These are phyloP conservation scores for Andrena flavipes DNA, from an alignment of 2,888 invertebrate genomes.

Conservation along the genomic window DNA sequence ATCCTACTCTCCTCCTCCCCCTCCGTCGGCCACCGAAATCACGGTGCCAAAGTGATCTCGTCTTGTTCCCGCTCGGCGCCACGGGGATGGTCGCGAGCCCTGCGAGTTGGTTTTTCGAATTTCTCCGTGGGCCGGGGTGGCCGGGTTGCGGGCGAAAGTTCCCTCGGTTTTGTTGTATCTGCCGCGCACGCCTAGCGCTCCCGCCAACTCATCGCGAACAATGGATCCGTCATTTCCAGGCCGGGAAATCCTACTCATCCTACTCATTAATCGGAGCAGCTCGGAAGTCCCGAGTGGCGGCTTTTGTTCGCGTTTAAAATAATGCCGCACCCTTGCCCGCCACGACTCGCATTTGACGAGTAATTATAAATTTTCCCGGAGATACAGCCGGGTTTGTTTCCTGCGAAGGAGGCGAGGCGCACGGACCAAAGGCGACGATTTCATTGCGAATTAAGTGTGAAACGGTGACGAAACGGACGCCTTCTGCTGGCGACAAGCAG, in stretches of 20 bases:
- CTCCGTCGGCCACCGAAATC: conserved; percentile 50
- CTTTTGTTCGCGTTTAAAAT: conserved; percentile 58
- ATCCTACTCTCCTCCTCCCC: conserved; percentile 9
- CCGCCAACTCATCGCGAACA: conserved; percentile 63
- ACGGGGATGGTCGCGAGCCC: conserved; percentile 3
- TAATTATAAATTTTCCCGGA: conserved; percentile 54
- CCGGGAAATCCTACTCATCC: conserved; percentile 53
- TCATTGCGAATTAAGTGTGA: conserved; percentile 5
- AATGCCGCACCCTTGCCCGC: conserved; percentile 24
- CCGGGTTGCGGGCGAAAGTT: conserved; percentile 22
- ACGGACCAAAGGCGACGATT: neutral
- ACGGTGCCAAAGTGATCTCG: conserved; percentile 10
- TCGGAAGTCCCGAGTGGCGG: conserved; percentile 36
- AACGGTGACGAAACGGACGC: conserved; percentile 8
- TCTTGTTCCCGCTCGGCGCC: conserved; percentile 40
- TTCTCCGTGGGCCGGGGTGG: neutral
- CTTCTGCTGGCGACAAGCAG: neutral
- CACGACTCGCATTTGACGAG: conserved; percentile 32
- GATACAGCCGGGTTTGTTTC: conserved; percentile 26
- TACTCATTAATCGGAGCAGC: conserved; percentile 61
- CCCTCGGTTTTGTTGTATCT: conserved; percentile 39
- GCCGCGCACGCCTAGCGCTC: conserved; percentile 30
- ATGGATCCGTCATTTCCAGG: conserved; percentile 73
- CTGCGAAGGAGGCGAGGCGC: neutral
- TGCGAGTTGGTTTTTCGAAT: conserved; percentile 10